Base-by-base conservation (phyloP, 64 coral and sea anemone genomes). In the Cladopsammia gracilis region DNA sequence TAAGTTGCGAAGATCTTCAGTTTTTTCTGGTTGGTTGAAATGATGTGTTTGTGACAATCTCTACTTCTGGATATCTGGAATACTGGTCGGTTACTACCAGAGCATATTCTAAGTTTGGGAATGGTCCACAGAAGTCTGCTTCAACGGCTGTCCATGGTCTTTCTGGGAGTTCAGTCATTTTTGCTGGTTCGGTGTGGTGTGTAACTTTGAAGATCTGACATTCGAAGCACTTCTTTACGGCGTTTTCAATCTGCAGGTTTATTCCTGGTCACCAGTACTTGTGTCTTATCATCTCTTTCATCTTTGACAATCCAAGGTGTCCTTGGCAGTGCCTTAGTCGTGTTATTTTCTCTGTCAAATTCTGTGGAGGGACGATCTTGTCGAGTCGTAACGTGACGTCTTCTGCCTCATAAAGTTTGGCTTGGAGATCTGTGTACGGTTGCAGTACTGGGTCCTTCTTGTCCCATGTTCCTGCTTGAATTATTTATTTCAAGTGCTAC, bases 211-310 rank as follows among this genome's bases (percentile, higher is more conserved):
- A n/a, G 9, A 83, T 59, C 24, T 91, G 89, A 50, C 89, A 91
- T 68, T 71, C 25, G 48, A 91, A 91, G 65, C 89, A 72, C 18
- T 22, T 91, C 11, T 71, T 82, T 5, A 92, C 68, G 26, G 64
- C 75, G 72, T 86, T 78, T 1, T 92, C 90, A 77, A 92, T 92
- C 23, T 75, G 65, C 48, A 12, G 7, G 90, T 85, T 92, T 78
- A 65, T 85, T 10, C 78, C 70, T 74, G 79, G 79, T 14, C 51
- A 92, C 90, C 90, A 91, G 24, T 92, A 92, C 74, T 92, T 9
- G n/a, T n/a, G n/a, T n/a, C n/a, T n/a, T n/a, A n/a, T n/a, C n/a
- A n/a, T n/a, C n/a, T n/a, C n/a, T n/a, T n/a, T n/a, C n/a, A n/a
- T n/a, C n/a, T n/a, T n/a, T n/a, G n/a, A n/a, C n/a, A n/a, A n/a